These are phyloP conservation scores for Apotomis betuletana DNA, from an alignment of 2,888 invertebrate species.

Conservation along the genomic window DNA sequence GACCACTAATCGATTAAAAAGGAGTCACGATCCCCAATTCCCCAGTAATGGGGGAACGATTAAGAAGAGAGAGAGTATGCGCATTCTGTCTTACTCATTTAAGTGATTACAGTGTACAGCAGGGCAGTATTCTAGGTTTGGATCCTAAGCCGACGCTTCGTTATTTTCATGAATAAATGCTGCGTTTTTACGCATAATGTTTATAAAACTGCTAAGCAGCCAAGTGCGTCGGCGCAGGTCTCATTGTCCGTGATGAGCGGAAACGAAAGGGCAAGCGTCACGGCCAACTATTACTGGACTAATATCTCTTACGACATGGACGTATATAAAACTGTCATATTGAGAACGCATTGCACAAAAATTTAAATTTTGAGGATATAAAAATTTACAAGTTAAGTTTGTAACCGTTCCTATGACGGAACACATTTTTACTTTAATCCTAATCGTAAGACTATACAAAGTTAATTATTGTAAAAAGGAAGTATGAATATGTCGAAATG, in stretches of 20 bases:
- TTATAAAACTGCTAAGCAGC: slow-evolving; percentile 47
- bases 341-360: slow-evolving; percentile 11
- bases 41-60: too few relatives aligned
- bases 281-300: slow-evolving; percentile 46
- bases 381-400: background rate
- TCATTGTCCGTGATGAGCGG: slow-evolving; percentile 64
- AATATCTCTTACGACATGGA: slow-evolving; percentile 26
- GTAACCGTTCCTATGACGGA: too few relatives aligned
- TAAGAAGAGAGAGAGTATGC: too few relatives aligned
- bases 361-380: background rate
- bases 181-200: background rate
- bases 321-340: slow-evolving; percentile 19
- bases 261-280: slow-evolving; percentile 59
- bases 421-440: too few relatives aligned
- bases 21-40: too few relatives aligned
- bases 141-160: background rate
- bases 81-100: too few relatives aligned
- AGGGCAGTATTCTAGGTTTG: background rate
- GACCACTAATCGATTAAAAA: too few relatives aligned
- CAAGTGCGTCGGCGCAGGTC: slow-evolving; percentile 68
- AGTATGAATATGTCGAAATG: too few relatives aligned
- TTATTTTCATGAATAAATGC: background rate
- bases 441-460: too few relatives aligned
- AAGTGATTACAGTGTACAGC: background rate
- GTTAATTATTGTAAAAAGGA: too few relatives aligned